phyloP scores from a whole-genome alignment of 2,113 vertebrate genomes.

The Thunnus maccoyii region DNA sequence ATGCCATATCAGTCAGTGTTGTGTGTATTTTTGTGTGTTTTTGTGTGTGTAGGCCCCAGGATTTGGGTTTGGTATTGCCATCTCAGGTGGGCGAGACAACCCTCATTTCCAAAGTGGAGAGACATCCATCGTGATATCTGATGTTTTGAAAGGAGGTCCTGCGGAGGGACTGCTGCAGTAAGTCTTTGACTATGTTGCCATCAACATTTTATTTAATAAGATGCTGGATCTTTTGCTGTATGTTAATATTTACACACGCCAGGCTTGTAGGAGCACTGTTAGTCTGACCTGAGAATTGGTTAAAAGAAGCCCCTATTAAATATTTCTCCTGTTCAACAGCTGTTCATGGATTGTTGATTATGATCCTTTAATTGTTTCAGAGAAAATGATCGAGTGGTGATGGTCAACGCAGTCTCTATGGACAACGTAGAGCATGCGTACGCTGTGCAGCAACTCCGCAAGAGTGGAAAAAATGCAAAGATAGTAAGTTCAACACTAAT shows the following conservation, averaged over 20 bases:
- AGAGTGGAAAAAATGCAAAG: conserved; percentile 99
- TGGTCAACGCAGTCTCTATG: conserved; percentile 99
- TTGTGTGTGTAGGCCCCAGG: conserved; percentile 89
- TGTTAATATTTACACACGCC: background rate
- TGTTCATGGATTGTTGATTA: background rate
- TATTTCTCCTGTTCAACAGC: too few relatives aligned
- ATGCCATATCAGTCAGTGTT: background rate
- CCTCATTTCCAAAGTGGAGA: conserved; percentile 99
- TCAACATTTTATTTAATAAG: background rate
- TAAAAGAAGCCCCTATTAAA: background rate
- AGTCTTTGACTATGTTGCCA: conserved; percentile 69
- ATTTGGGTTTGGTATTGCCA: conserved; percentile 99
- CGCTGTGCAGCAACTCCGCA: conserved; percentile 97
- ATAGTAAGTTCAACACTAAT: conserved; percentile 88
- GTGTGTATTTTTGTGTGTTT: conserved; percentile 49
- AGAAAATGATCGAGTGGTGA: conserved; percentile 98
- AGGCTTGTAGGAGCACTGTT: background rate
- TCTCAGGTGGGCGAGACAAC: conserved; percentile 98
- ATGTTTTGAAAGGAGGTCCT: conserved; percentile 97
- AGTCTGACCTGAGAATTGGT: background rate
- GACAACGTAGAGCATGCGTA: conserved; percentile 99
- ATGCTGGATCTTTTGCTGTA: background rate
- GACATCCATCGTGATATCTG: conserved; percentile 98
- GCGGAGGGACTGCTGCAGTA: conserved; percentile 96
- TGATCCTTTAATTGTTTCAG: conserved; percentile 70